Evolutionary conservation across 2,113 vertebrate species (phyloP).

Genomic region (Pituophis catenifer): DNA sequence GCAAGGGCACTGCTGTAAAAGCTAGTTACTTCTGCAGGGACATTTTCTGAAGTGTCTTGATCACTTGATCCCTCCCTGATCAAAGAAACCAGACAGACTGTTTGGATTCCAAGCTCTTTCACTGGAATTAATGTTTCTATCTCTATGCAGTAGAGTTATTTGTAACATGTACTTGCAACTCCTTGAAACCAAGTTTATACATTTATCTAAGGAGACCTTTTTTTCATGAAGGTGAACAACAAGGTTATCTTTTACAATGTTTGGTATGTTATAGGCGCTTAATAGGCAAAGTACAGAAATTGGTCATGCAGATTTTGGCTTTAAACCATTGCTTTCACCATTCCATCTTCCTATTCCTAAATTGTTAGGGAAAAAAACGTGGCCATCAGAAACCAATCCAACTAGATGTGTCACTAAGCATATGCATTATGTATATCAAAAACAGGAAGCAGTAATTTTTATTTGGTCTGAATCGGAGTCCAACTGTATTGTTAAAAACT

Average conservation of each 20-base stretch:
- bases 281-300: background rate
- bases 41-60: background rate
- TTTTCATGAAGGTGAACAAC: background rate
- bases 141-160: background rate
- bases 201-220: background rate
- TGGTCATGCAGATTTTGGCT: background rate
- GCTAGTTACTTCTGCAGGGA: background rate
- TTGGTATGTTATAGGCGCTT: background rate
- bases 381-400: background rate
- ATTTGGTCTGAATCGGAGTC: background rate
- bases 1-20: background rate
- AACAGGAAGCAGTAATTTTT: background rate
- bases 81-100: background rate
- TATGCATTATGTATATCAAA: background rate
- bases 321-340: background rate
- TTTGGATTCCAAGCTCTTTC: background rate
- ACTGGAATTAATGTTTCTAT: background rate
- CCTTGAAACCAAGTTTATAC: background rate
- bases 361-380: background rate
- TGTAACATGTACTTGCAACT: background rate
- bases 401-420: background rate
- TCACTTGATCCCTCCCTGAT: background rate
- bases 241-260: background rate
- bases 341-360: background rate
- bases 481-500: background rate